A percentile compares a stretch with the other conserved stretches of the same genome.
Evolutionary conservation across 2,888 invertebrate genomes (phyloP).

Genomic region (Tenthredo livida): DNA sequence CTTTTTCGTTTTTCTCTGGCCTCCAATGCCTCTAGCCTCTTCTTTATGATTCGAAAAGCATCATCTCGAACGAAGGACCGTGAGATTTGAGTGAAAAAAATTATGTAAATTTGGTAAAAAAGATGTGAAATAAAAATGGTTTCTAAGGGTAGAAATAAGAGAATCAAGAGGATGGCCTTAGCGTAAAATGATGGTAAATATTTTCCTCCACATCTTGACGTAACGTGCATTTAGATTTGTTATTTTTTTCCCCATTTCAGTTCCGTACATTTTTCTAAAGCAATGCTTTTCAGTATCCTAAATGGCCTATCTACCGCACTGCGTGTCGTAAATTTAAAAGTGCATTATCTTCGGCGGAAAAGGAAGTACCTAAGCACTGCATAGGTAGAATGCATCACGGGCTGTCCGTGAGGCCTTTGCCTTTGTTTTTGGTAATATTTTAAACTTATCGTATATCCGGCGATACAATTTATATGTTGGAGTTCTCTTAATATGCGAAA

Average conservation of each 20-base stretch:
- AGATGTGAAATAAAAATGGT: not conserved
- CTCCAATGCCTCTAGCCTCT: not conserved
- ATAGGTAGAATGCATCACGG: slow-evolving; percentile 50
- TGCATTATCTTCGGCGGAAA: slow-evolving; percentile 76
- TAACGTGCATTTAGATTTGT: not conserved
- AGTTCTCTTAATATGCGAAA: not conserved
- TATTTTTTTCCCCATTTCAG: not conserved
- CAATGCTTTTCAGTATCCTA: slow-evolving; percentile 18
- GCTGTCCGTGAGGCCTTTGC: slow-evolving; percentile 65
- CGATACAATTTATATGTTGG: slow-evolving; percentile 72
- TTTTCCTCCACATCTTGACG: not conserved
- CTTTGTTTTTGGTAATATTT: slow-evolving; percentile 77
- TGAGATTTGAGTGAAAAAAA: not conserved
- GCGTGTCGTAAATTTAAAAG: slow-evolving; percentile 73
- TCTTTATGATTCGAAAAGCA: not conserved
- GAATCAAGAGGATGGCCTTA: not conserved
- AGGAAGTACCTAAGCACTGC: slow-evolving; percentile 69
- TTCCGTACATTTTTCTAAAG: not conserved
- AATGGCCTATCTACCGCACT: slow-evolving; percentile 18
- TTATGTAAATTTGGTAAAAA: not conserved
- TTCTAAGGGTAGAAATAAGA: not conserved
- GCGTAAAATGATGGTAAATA: not conserved
- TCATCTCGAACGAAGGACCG: not conserved
- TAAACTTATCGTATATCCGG: slow-evolving; percentile 75
- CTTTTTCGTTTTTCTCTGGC: not conserved